Evolutionary conservation across 2,113 vertebrate species (phyloP).

Genomic region (Atractosteus spatula): DNA sequence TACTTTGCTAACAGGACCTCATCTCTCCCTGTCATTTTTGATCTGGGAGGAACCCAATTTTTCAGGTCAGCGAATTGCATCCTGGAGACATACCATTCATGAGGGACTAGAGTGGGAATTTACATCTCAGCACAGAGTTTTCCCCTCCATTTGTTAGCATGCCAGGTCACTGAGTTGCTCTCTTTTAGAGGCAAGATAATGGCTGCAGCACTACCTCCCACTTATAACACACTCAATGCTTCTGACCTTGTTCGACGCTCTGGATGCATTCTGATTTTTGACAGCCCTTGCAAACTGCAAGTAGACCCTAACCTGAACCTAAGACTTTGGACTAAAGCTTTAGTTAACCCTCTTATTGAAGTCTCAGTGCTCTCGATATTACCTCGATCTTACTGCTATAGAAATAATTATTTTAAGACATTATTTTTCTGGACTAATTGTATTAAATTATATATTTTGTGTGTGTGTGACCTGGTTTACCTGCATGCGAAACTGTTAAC

Average conservation of each 20-base stretch:
- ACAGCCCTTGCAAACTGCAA: conserved; percentile 44
- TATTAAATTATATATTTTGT: no score
- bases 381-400: no score
- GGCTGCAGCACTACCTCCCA: conserved; percentile 69
- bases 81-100: conserved; percentile 78
- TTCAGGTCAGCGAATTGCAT: conserved; percentile 83
- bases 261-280: conserved; percentile 65
- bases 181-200: conserved; percentile 81
- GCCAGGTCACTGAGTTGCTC: conserved; percentile 85
- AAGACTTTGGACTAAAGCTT: neutral
- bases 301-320: conserved; percentile 13
- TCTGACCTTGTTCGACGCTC: conserved; percentile 83
- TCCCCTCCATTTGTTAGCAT: conserved; percentile 94
- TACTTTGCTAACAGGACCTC: conserved; percentile 71
- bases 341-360: no score
- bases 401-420: no score
- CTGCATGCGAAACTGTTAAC: no score
- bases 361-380: no score
- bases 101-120: conserved; percentile 79
- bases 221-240: conserved; percentile 85
- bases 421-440: no score
- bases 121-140: conserved; percentile 85
- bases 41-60: conserved; percentile 76
- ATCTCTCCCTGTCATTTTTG: conserved; percentile 81
- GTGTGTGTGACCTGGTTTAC: no score